Evolutionary conservation across 2,888 invertebrate species (phyloP).

Genomic region (Epinotia brunnichana): DNA sequence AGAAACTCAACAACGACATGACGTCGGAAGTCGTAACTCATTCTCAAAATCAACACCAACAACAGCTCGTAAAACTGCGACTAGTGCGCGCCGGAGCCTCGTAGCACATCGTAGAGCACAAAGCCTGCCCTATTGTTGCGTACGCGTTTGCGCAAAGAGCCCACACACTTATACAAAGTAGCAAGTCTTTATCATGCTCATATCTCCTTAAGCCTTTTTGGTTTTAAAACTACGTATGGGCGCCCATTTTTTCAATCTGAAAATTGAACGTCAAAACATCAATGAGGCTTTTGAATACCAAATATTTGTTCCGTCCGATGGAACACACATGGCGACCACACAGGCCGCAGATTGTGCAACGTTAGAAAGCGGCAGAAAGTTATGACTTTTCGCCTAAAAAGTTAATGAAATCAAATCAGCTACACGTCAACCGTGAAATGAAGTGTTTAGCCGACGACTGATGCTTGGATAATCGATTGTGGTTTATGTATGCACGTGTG

Average conservation of each 20-base stretch:
- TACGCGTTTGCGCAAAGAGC: slow-evolving; percentile 49
- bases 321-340: slow-evolving; percentile 79
- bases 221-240: slow-evolving; percentile 52
- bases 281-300: slow-evolving; percentile 76
- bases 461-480: slow-evolving; percentile 65
- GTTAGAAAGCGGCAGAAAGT: slow-evolving; percentile 67
- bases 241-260: slow-evolving; percentile 68
- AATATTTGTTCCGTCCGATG: slow-evolving; percentile 73
- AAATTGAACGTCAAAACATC: slow-evolving; percentile 72
- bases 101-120: slow-evolving; percentile 56
- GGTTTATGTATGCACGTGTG: slow-evolving; percentile 49
- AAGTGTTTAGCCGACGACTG: slow-evolving; percentile 55
- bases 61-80: slow-evolving; percentile 64
- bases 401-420: slow-evolving; percentile 69
- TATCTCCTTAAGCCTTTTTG: not conserved
- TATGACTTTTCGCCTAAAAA: slow-evolving; percentile 68
- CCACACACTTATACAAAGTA: slow-evolving; percentile 13
- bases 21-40: slow-evolving; percentile 74
- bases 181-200: not conserved
- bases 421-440: slow-evolving; percentile 75
- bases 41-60: slow-evolving; percentile 72
- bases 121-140: slow-evolving; percentile 62
- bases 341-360: slow-evolving; percentile 74
- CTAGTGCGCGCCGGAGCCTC: slow-evolving; percentile 62
- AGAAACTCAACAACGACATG: slow-evolving; percentile 67